A percentile compares a stretch with the other conserved stretches of the same genome.
These are phyloP conservation scores for Hapalemur alaotrensis DNA, from an alignment of 2,797 vertebrate species.

Conservation along the genomic window DNA sequence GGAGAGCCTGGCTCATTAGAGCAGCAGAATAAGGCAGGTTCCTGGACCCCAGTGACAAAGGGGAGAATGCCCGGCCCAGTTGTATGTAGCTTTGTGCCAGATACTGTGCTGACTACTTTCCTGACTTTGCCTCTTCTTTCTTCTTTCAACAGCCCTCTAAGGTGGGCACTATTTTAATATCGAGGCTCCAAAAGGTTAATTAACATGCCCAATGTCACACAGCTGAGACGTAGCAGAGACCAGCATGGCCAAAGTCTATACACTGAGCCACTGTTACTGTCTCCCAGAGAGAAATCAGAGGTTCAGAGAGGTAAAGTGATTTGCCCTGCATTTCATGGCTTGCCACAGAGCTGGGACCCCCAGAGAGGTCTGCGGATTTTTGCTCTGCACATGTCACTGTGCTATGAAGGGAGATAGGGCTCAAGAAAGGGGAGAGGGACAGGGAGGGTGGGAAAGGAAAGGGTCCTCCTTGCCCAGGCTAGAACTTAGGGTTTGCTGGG, in stretches of 20 bases:
- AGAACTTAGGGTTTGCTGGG: neutral
- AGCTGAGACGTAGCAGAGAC: neutral
- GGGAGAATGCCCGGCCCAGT: too few species aligned
- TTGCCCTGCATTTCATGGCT: neutral
- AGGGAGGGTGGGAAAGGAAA: neutral
- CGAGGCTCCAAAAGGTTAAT: neutral
- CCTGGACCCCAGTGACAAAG: neutral
- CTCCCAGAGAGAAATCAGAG: neutral
- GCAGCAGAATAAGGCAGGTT: neutral
- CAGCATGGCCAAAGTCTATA: neutral
- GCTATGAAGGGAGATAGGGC: neutral
- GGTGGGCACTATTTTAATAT: neutral
- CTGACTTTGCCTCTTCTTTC: neutral
- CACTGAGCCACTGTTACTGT: neutral
- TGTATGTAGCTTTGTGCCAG: fast-evolving
- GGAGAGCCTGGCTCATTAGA: neutral
- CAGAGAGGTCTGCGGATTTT: neutral
- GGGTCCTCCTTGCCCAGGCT: neutral
- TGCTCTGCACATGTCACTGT: neutral
- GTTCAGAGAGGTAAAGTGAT: neutral
- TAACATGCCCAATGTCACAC: neutral
- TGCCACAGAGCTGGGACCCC: neutral
- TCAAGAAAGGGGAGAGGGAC: neutral
- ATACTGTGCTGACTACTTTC: neutral
- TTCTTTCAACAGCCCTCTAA: neutral